phyloP scores from a whole-genome alignment of 2,888 invertebrate genomes.

The Tethea ocularis region DNA sequence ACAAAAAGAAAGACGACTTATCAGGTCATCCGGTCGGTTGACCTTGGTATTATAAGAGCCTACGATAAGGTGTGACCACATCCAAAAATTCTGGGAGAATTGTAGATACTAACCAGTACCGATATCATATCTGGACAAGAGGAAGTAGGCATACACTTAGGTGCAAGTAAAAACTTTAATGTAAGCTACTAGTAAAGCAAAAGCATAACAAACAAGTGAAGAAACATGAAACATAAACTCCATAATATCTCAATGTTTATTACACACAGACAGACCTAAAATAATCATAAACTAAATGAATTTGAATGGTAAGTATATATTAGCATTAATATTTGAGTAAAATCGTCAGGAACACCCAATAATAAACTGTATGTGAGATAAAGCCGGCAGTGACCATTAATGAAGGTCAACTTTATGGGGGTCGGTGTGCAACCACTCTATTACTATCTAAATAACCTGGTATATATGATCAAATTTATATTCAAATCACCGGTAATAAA shows the following conservation, averaged over 20 bases:
- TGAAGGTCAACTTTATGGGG: slow-evolving; percentile 45
- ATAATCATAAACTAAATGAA: slow-evolving; percentile 5
- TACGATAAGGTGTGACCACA: no score
- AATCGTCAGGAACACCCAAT: slow-evolving; percentile 27
- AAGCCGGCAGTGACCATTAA: slow-evolving; percentile 28
- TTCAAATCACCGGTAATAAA: slow-evolving; percentile 2
- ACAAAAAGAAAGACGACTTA: no score
- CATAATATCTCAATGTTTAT: slow-evolving; percentile 1
- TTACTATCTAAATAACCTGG: slow-evolving; percentile 1
- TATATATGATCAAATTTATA: slow-evolving; percentile 5
- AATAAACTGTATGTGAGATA: slow-evolving; percentile 37
- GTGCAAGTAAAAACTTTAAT: no score
- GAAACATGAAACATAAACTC: neutral
- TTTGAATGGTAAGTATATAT: slow-evolving; percentile 16
- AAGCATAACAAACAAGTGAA: neutral
- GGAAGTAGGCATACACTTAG: no score
- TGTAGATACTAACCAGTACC: no score
- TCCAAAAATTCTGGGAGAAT: no score
- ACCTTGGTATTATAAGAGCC: no score
- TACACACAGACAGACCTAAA: neutral
- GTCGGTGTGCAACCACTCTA: slow-evolving; percentile 18
- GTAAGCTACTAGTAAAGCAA: neutral
- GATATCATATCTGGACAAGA: no score
- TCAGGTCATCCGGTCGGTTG: no score
- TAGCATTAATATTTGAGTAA: slow-evolving; percentile 35